Base-by-base conservation (phyloP, 2,113 vertebrate genomes). In the Abramis brama region DNA sequence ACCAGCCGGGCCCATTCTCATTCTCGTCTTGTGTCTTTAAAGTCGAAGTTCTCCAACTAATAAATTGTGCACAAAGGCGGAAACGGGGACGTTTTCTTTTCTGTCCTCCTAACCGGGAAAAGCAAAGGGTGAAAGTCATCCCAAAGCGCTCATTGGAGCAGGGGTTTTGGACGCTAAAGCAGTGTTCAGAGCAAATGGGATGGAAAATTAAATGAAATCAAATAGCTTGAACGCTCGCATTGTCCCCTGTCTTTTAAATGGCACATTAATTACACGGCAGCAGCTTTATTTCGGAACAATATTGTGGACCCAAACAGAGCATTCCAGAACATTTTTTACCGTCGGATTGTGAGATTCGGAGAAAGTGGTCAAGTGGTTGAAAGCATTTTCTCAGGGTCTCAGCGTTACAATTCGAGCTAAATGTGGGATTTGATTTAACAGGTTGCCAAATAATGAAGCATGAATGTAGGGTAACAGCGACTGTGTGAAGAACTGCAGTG, bases 201-300 rank as follows among this genome's bases (percentile, higher is more conserved):
- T 97, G 97, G 97, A 98, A 97, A 98, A 98, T 98, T 96, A 97
- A 98, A 98, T 97, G 96, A 98, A 97, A 97, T 97, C 95, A 98
- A 97, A 98, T 97, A 96, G 96, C 96, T 96, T 97, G 96, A 98
- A 97, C 95, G 95, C 92, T 93, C 91, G 93, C 96, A 97, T 98
- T 99, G 97, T 98, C 92, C 94, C 92, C 92, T 93, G 95, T 96
- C 93, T 95, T 96, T 96, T 96, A 96, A 96, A 97, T 96, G 95
- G 97, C 96, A 98, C 97, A 99, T 99, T 97, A 99, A 98, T 99
- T 97, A 98, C 97, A 97, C 95, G 96, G 94, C 96, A 94, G 95
- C 94, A 95, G 96, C 95, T 97, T 98, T 97, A 96, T 96, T 96
- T 96, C 89, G 92, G 93, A 94, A 97, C 97, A 97, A 96, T 96